Base-by-base conservation (phyloP, 2,888 invertebrate species). In the Lasioglossum calceatum region DNA sequence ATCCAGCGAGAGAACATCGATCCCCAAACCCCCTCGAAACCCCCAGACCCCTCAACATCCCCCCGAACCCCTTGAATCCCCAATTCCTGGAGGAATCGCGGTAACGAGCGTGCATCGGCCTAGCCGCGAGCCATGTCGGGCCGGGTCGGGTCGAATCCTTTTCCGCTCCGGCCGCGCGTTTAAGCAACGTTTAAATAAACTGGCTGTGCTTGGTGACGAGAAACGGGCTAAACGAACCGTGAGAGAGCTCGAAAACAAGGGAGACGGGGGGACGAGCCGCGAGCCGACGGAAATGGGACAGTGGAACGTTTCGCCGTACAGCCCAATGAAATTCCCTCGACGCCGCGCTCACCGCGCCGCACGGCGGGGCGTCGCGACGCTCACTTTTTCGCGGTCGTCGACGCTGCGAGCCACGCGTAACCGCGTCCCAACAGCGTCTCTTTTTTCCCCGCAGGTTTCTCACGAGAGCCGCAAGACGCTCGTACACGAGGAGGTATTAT, bases 141-240 rank as follows among this genome's bases (percentile, higher is more conserved):
- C 0, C 39, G 39, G 70, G 70, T 64, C 39, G 39, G 70, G 70
- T 64, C 77, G 64, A 75, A 78, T 79, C 84, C 71, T 61, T 61
- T 70, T 79, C 71, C 71, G 64, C 76, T 50, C 64, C 14, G 71
- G 84, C 39, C 70, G 64, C 67, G 85, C 67, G 78, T 71, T 85
- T 79, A 79, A 79, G 64, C 85, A 79, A 84, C 85, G 85, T 79
- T 85, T 84, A 79, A 79, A 79, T 84, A 84, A 84, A 85, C 85
- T 67, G 85, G 84, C 72, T 84, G 32, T 64, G 85, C 85, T 85
- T 79, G 79, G 85, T 79, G 85, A 79, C 73, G 85, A 84, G 85
- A 85, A 84, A 77, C 75, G 75, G 71, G 58, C 32, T 80, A 85
- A 85, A 85, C 85, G 85, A 85, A 84, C 85, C 85, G 85, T 79